Evolutionary conservation across 2,113 vertebrate genomes (phyloP), one percentile per base, ranked within the genome.

Genomic region (Oriolus oriolus): DNA sequence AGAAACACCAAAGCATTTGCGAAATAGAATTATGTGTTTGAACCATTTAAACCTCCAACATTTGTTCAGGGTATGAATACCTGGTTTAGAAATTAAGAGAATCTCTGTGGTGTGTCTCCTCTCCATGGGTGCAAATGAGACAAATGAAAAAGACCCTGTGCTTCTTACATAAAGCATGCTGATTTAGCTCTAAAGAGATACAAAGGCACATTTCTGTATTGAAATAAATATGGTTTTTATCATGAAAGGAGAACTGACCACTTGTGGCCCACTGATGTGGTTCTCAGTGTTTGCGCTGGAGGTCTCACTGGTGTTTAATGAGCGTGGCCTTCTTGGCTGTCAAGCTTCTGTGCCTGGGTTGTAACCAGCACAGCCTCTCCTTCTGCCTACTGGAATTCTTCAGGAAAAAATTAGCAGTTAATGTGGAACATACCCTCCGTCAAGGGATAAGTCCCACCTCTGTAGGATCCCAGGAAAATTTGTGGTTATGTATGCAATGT

Each of bases 401-500:
- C 24, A 10, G 39, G 44, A 80, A 44, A 41, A 49, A 59, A 52
- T 12, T 12, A 26, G 10, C n/a, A 45, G 30, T 39, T 83, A 44
- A 35, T 65, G 24, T 28, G 45, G 31, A 85, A 12, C 13, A 10
- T 16, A 39, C 10, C 27, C 42, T 3, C 1, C 31, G 47, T 24
- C 0, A 8, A 18, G 63, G 26, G 15, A 1, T 31, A 73, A 68
- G 13, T 31, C 26, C 41, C 24, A 57, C 10, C n/a, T 66, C 24
- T 35, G 44, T 10, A 54, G 11, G 28, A 37, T 59, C 20, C 28
- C 28, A 31, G 69, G 64, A 61, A 65, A 28, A 23, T 69, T 44
- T 4, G 6, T 37, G 31, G 22, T 78, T 78, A 13, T 12, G 3
- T 27, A 11, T 0, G 4, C 16, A 11, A 3, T 4, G 33, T 14